These are phyloP conservation scores for Bombyx mandarina DNA, from an alignment of 1,140 invertebrate species.

Conservation along the genomic window DNA sequence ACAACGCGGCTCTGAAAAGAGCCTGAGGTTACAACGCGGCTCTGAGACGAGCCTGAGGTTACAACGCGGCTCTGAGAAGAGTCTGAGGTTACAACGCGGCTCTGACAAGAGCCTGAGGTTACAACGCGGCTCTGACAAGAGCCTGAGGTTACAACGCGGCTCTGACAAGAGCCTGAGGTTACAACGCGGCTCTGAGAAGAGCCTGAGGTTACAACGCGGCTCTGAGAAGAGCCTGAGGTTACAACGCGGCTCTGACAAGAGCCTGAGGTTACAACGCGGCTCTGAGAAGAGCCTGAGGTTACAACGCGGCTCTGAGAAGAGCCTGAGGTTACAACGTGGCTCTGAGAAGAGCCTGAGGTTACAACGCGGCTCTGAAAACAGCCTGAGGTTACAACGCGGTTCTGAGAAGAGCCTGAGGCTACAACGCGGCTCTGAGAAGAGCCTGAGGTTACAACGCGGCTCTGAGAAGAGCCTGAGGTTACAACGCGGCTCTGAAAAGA, in stretches of 20 bases:
- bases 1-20: conserved; percentile 1
- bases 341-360: conserved; percentile 9
- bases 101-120: background rate
- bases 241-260: conserved; percentile 8
- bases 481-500: conserved; percentile 6
- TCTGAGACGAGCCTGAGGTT: conserved; percentile 3
- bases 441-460: conserved; percentile 7
- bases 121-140: conserved; percentile 4
- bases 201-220: conserved; percentile 2
- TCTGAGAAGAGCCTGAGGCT: conserved; percentile 3
- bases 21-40: conserved; percentile 5
- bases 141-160: conserved; percentile 7
- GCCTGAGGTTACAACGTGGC: conserved; percentile 1
- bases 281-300: conserved; percentile 7
- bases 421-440: conserved; percentile 5
- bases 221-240: conserved; percentile 9
- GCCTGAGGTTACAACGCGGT: background rate
- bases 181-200: conserved; percentile 2
- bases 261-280: conserved; percentile 1
- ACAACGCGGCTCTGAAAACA: conserved; percentile 1
- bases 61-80: conserved; percentile 4
- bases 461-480: conserved; percentile 7
- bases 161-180: conserved; percentile 4
- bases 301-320: conserved; percentile 7
- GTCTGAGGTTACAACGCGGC: background rate